Evolutionary conservation across 2,888 invertebrate genomes (phyloP).

Genomic region (Belgica antarctica): DNA sequence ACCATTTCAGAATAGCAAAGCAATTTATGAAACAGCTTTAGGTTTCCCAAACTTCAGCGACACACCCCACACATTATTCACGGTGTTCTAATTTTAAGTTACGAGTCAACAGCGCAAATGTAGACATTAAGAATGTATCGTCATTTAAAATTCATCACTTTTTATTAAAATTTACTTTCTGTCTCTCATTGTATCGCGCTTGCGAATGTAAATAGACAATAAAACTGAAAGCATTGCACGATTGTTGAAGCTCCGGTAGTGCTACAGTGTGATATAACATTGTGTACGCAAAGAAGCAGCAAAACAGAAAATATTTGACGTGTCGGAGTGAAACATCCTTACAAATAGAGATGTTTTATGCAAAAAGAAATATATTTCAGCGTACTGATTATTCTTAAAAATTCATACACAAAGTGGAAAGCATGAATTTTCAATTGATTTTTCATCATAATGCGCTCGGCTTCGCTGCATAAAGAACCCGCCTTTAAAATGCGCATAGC

Average conservation of each 20-base stretch:
- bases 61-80: too few relatives aligned
- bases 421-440: neutral
- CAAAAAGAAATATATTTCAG: conserved; percentile 19
- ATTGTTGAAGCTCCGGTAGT: neutral
- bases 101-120: too few relatives aligned
- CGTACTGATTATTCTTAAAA: conserved; percentile 24
- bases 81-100: too few relatives aligned
- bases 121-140: conserved; percentile 14
- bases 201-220: conserved; percentile 7
- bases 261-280: too few relatives aligned
- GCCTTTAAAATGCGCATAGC: conserved; percentile 16
- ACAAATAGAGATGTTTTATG: conserved; percentile 28
- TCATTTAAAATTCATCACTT: conserved; percentile 22
- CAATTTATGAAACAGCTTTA: too few relatives aligned
- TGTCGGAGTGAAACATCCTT: neutral
- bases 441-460: conserved; percentile 16
- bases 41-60: too few relatives aligned
- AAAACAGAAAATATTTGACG: neutral
- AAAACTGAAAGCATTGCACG: conserved; percentile 1
- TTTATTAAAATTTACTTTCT: neutral
- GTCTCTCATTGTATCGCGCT: neutral
- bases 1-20: neutral
- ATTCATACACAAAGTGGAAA: neutral
- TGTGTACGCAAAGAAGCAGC: neutral
- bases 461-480: conserved; percentile 21